phyloP scores from a whole-genome alignment of 2,888 invertebrate species.

The Sepiola atlantica region DNA sequence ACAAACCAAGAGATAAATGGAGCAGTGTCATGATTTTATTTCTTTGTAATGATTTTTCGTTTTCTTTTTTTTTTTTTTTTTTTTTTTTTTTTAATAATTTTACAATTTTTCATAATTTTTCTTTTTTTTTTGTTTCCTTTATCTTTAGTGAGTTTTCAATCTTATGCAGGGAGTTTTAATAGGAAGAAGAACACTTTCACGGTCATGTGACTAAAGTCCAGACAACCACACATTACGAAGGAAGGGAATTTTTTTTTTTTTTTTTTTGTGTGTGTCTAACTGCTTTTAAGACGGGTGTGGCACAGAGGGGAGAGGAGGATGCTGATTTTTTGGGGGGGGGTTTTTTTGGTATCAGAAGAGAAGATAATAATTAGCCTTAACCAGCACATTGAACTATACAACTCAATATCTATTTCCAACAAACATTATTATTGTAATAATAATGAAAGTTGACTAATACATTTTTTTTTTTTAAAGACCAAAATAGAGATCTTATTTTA shows the following conservation, averaged over 20 bases:
- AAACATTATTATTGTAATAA: neutral
- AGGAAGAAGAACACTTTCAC: neutral
- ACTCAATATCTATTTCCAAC: conserved; percentile 15
- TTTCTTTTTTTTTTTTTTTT: neutral
- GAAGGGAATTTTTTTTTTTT: neutral
- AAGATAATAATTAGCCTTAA: neutral
- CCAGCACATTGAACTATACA: neutral
- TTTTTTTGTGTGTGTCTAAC: too few species aligned
- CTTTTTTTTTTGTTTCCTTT: neutral
- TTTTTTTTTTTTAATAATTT: neutral
- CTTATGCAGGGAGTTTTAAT: conserved; percentile 14
- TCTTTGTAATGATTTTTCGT: neutral
- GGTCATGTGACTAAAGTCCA: conserved; percentile 32
- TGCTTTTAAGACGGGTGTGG: neutral
- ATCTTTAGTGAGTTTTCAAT: neutral
- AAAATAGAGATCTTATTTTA: neutral
- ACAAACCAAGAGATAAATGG: conserved; percentile 32
- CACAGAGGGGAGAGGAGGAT: neutral
- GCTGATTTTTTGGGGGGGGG: neutral
- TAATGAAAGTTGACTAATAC: neutral
- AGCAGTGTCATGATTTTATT: conserved; percentile 32
- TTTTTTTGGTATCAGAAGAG: neutral
- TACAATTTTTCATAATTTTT: conserved; percentile 1
- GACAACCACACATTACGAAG: conserved; percentile 32
- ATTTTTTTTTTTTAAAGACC: neutral